Percentiles rank a stretch among this genome's conserved stretches.
Evolutionary conservation across 2,888 invertebrate species (phyloP).

Genomic region (Idaea dimidiata): DNA sequence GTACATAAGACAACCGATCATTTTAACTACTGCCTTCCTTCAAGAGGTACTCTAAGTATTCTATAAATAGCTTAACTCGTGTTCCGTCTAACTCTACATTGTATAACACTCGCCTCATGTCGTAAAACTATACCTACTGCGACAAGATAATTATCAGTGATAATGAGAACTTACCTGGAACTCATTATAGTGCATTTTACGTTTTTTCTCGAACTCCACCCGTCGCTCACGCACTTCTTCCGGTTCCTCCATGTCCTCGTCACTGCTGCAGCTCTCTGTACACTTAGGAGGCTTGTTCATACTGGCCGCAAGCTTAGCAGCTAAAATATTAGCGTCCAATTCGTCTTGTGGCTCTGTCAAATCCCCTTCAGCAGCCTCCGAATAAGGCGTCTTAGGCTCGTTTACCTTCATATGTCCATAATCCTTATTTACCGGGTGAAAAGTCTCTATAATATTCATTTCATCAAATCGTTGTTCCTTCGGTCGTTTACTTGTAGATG

Average conservation of each 20-base stretch:
- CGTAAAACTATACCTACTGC: constrained; percentile 21
- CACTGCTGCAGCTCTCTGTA: constrained; percentile 74
- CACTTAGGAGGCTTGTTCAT: constrained; percentile 76
- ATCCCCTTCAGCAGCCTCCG: constrained; percentile 82
- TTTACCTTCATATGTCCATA: constrained; percentile 99
- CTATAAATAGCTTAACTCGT: not conserved
- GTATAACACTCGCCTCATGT: constrained; percentile 16
- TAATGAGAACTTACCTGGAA: constrained; percentile 76
- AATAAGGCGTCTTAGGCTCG: constrained; percentile 97
- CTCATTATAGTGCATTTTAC: constrained; percentile 99
- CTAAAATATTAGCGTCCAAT: constrained; percentile 86
- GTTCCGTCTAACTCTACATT: constrained; percentile 6
- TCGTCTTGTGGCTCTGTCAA: constrained; percentile 79
- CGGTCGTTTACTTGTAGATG: constrained; percentile 69
- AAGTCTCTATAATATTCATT: constrained; percentile 98
- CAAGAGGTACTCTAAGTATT: not conserved
- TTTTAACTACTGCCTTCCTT: not conserved
- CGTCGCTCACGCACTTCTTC: constrained; percentile 84
- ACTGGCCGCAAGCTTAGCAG: constrained; percentile 84
- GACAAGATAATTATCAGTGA: constrained; percentile 19
- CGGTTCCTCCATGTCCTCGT: constrained; percentile 81
- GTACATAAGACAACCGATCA: not conserved
- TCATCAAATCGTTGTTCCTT: constrained; percentile 96
- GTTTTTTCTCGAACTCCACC: constrained; percentile 92
- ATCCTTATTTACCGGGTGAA: constrained; percentile 98